Conservation (phyloP, 2,113 vertebrate genomes). For the Calonectris borealis region DNA sequence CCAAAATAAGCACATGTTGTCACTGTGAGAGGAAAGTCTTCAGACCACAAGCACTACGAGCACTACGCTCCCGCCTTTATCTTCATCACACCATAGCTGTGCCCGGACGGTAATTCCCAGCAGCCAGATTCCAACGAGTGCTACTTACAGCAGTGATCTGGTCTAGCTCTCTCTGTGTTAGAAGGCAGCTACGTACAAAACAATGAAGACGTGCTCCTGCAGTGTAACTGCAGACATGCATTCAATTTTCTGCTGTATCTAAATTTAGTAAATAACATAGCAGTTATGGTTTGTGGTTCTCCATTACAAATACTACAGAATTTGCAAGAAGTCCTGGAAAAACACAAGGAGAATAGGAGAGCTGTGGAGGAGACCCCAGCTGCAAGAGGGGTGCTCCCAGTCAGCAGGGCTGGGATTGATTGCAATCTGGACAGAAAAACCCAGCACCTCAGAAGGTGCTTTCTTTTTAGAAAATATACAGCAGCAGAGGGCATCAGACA, state of each 20-base stretch:
- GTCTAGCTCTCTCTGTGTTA: background rate
- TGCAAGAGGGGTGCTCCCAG: background rate
- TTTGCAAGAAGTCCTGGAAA: background rate
- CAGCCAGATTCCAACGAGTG: background rate
- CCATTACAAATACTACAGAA: background rate
- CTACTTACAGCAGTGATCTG: background rate
- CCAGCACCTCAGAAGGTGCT: background rate
- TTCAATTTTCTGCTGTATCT: background rate
- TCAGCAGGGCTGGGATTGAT: background rate
- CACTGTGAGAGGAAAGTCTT: background rate
- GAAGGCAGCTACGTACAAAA: background rate
- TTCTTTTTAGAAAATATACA: background rate
- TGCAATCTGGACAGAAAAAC: background rate
- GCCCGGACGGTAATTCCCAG: background rate
- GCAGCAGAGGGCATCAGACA: slow-evolving; percentile 18
- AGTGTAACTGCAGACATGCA: background rate
- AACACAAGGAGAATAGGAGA: background rate
- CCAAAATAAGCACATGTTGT: background rate
- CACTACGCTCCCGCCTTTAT: background rate
- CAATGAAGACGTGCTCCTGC: fast-evolving
- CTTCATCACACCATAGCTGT: background rate
- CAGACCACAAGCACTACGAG: background rate
- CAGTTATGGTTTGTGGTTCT: background rate
- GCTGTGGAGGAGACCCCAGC: background rate
- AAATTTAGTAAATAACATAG: slow-evolving; percentile 17